Percentiles rank a stretch among this genome's conserved stretches.
Conservation (phyloP, 1,140 invertebrate species). For the Coenobita brevimanus region DNA sequence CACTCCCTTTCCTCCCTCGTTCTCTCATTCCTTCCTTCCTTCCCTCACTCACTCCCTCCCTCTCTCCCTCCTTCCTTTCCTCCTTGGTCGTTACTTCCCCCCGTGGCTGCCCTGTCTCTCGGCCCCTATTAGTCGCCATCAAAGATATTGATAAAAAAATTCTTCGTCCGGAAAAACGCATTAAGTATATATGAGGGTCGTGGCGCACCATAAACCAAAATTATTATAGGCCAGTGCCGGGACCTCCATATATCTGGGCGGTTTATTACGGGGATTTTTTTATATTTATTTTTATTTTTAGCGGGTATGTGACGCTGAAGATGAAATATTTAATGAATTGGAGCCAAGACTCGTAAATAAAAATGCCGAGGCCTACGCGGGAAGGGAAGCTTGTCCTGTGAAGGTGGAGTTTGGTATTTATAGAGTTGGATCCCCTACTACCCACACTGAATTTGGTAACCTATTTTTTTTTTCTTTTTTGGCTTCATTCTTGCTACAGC, state of each 20-base stretch:
- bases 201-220: conserved; percentile 10
- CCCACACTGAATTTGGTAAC: too few species aligned
- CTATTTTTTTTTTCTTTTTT: too few species aligned
- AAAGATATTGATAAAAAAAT: conserved; percentile 31
- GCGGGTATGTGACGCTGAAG: conserved; percentile 13
- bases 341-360: too few species aligned
- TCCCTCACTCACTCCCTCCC: not conserved
- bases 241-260: conserved; percentile 34
- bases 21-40: not conserved
- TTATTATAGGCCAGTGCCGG: not conserved
- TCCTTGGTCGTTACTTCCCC: too few species aligned
- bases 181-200: conserved; percentile 22
- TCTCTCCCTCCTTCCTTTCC: not conserved
- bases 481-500: too few species aligned
- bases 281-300: too few species aligned
- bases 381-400: too few species aligned
- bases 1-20: not conserved
- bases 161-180: not conserved
- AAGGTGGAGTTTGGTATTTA: too few species aligned
- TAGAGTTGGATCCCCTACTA: too few species aligned
- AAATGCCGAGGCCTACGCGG: conserved; percentile 4
- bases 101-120: not conserved
- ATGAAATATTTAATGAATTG: conserved; percentile 27
- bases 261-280: conserved; percentile 20
- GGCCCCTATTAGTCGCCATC: conserved; percentile 35